A percentile compares a stretch with the other conserved stretches of the same genome.
These are phyloP conservation scores for Drosophila kikkawai DNA, from an alignment of 1,140 invertebrate genomes.

Conservation along the genomic window DNA sequence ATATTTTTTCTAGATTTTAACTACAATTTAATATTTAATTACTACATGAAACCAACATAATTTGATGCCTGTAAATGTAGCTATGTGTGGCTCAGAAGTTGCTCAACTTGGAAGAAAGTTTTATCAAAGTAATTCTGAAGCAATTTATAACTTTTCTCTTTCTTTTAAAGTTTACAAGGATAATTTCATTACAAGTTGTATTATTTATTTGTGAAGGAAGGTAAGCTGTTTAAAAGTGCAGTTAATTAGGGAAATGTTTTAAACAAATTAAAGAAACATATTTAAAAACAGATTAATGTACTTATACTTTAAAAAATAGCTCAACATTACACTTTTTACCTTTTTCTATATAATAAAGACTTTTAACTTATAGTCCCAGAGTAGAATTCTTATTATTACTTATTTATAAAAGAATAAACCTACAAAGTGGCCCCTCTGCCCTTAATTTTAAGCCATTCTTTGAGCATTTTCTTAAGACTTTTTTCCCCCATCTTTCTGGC, in stretches of 20 bases:
- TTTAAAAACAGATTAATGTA: too few species aligned
- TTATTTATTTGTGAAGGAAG: background rate
- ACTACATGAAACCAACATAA: background rate
- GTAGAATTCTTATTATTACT: background rate
- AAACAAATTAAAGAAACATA: background rate
- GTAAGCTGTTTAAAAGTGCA: background rate
- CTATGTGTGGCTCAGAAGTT: background rate
- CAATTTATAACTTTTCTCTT: conserved; percentile 9
- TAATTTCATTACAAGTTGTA: conserved; percentile 13
- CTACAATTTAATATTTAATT: background rate
- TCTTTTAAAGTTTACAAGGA: background rate
- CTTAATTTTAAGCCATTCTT: background rate
- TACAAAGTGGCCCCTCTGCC: background rate
- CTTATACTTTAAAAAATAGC: too few species aligned
- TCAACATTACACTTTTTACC: too few species aligned
- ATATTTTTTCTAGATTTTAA: background rate
- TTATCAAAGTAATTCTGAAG: conserved; percentile 4
- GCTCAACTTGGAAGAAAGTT: background rate
- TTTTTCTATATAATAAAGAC: background rate
- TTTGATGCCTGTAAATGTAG: background rate
- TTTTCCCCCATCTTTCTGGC: background rate
- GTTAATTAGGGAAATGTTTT: background rate
- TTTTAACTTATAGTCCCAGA: background rate
- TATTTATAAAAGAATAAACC: background rate
- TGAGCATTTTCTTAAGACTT: conserved; percentile 5